Percentiles rank a stretch among this genome's conserved stretches.
These are phyloP conservation scores for Spodoptera litura DNA, from an alignment of 1,140 invertebrate genomes.

Conservation along the genomic window DNA sequence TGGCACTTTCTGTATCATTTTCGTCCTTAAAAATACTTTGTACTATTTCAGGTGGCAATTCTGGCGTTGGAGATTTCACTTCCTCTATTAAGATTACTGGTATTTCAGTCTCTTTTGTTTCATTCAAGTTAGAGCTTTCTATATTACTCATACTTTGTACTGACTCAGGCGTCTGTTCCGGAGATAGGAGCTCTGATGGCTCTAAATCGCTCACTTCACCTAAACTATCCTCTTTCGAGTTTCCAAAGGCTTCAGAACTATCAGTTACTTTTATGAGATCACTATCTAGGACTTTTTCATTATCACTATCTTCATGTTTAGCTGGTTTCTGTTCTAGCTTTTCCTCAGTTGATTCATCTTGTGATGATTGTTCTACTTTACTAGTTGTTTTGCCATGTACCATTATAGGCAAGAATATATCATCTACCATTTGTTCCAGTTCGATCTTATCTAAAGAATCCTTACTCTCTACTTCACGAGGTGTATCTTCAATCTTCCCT, in stretches of 20 bases:
- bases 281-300: conserved; percentile 46
- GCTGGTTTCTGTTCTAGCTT: not conserved
- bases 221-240: conserved; percentile 29
- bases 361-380: conserved; percentile 32
- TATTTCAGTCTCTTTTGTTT: conserved; percentile 36
- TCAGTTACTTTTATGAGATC: conserved; percentile 49
- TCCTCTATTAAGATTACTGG: conserved; percentile 37
- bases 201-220: conserved; percentile 33
- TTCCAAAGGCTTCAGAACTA: conserved; percentile 18
- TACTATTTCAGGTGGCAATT: conserved; percentile 59
- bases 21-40: conserved; percentile 55
- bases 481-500: conserved; percentile 52
- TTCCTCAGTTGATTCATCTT: not conserved
- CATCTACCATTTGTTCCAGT: conserved; percentile 40
- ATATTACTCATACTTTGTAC: conserved; percentile 68
- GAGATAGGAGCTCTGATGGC: not conserved
- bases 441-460: conserved; percentile 38
- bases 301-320: conserved; percentile 13
- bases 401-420: conserved; percentile 52
- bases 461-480: conserved; percentile 38
- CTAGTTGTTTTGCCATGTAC: conserved; percentile 30
- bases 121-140: conserved; percentile 33
- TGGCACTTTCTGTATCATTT: conserved; percentile 14
- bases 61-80: conserved; percentile 28
- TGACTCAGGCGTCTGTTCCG: conserved; percentile 57